These are phyloP conservation scores for Seriola quinqueradiata DNA, from an alignment of 2,113 vertebrate species.

Conservation along the genomic window DNA sequence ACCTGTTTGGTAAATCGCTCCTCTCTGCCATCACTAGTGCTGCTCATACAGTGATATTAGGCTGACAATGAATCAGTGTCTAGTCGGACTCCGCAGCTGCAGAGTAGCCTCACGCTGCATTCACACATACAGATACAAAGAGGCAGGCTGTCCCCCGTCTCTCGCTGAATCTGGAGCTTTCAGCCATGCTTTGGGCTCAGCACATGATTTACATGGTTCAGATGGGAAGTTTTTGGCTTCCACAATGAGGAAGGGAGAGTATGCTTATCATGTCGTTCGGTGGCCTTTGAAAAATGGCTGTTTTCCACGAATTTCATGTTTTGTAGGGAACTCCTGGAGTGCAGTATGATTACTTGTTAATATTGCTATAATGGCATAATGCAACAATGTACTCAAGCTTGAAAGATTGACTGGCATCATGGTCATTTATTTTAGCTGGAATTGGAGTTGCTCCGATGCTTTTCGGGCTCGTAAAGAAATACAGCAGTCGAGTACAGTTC, in stretches of 20 bases:
- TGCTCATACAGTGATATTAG: slow-evolving; percentile 36
- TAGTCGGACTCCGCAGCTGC: slow-evolving; percentile 54
- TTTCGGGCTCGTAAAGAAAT: too few species aligned
- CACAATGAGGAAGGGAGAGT: background rate
- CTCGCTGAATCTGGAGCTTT: slow-evolving; percentile 26
- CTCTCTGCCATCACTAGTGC: slow-evolving; percentile 21
- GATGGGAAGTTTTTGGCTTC: background rate
- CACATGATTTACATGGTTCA: background rate
- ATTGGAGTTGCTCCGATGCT: background rate
- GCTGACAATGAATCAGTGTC: slow-evolving; percentile 57
- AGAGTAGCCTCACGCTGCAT: slow-evolving; percentile 33
- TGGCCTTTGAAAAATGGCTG: background rate
- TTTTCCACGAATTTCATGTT: background rate
- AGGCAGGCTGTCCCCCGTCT: slow-evolving; percentile 41
- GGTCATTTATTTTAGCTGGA: background rate
- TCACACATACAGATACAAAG: slow-evolving; percentile 43
- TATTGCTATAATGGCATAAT: background rate
- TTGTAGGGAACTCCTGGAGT: background rate
- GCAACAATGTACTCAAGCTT: background rate
- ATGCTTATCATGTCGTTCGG: background rate
- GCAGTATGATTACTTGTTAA: background rate
- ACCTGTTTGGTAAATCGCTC: slow-evolving; percentile 19
- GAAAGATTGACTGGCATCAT: background rate
- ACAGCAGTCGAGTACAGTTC: background rate
- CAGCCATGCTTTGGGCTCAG: background rate